Base-by-base conservation (phyloP, 2,113 vertebrate genomes). In the Suricata suricatta region DNA sequence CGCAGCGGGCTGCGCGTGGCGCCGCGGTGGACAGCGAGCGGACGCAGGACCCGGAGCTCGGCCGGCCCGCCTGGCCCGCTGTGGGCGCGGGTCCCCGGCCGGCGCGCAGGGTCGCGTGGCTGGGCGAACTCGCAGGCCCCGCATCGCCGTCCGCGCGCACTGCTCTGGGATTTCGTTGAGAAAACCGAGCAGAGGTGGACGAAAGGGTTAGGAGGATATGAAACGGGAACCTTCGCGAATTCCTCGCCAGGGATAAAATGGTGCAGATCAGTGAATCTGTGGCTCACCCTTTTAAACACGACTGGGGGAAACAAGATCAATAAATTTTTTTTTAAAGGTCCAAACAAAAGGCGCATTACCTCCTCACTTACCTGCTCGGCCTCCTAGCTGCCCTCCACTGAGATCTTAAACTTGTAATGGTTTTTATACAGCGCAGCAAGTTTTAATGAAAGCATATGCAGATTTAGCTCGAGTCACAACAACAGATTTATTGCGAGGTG, bases 31-130 rank as follows among this genome's bases (percentile, higher is more conserved):
- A 94, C 68, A 93, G 74, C 21, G 60, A 88, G 68, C 41, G 91
- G 94, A 97, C 88, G 95, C 93, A 66, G 97, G 92, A 90, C 96
- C 95, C 93, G 84, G 96, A 96, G 97, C 97, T 94, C 41, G 88
- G 16, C 54, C 9, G 72, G 92, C 92, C 96, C 7, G 33, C 72
- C 57, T 16, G 1, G 1, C 41, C 38, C 1, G 1, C 5, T 41
- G 38, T 33, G 17, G 0, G 13, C 63, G 38, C 38, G 17, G 0
- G 13, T 76, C 21, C 23, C 82, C 5, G 57, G 17, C 47, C 13
- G 63, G 82, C 3, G 7, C 57, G 47, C 57, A 13, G 38, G 44
- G 47, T 23, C n/a, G 35, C 10, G 74, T 14, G 15, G 38, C 74
- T 29, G 44, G 35, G 29, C 12, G 50, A 68, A 72, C 80, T 33